These are phyloP conservation scores for Ispidina lecontei DNA, from an alignment of 2,797 vertebrate species.

Conservation along the genomic window DNA sequence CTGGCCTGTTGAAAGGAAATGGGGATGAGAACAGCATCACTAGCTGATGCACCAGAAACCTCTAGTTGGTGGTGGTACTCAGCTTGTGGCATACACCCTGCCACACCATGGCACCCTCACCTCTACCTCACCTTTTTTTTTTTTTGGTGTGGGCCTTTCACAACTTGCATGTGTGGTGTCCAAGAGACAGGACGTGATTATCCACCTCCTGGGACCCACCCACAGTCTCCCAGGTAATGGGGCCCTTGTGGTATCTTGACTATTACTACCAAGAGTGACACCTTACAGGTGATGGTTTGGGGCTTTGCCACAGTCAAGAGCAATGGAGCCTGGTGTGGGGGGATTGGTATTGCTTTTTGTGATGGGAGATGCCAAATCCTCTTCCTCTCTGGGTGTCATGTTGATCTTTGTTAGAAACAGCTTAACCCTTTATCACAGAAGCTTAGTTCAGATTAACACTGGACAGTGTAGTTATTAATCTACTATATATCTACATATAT, in stretches of 20 bases:
- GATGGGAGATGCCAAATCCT: neutral
- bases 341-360: accelerated
- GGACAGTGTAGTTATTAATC: neutral
- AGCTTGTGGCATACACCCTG: accelerated
- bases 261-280: neutral
- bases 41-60: neutral
- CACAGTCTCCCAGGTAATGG: neutral
- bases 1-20: neutral
- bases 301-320: neutral
- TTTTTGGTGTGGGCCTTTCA: neutral
- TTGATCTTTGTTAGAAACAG: neutral
- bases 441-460: neutral
- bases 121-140: neutral
- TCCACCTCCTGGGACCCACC: too few species aligned
- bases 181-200: neutral
- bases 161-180: neutral
- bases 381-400: neutral
- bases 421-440: neutral
- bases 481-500: neutral
- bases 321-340: neutral
- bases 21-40: neutral
- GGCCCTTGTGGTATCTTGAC: neutral
- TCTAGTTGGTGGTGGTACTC: neutral
- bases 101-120: neutral
- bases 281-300: neutral